Conservation (phyloP, 1,140 invertebrate species). For the Acromyrmex heyeri region DNA sequence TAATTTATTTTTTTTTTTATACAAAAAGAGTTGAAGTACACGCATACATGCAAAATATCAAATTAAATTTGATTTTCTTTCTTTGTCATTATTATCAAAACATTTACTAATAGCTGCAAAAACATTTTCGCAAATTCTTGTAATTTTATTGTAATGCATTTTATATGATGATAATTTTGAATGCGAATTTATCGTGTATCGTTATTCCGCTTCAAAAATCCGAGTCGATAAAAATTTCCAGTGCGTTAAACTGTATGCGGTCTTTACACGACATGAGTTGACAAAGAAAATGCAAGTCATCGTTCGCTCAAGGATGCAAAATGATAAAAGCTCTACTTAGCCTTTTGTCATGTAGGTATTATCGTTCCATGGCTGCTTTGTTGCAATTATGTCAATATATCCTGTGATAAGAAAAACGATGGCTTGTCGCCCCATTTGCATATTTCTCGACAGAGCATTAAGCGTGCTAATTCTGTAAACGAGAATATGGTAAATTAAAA, state of each 20-base stretch:
- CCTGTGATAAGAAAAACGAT: conserved; percentile 26
- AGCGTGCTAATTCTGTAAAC: conserved; percentile 37
- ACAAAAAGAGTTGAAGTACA: neutral
- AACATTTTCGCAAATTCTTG: neutral
- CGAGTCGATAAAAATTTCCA: conserved; percentile 32
- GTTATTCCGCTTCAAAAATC: conserved; percentile 19
- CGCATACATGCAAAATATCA: neutral
- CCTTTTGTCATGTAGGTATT: conserved; percentile 29
- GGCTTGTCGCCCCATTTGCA: neutral
- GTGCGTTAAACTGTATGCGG: conserved; percentile 30
- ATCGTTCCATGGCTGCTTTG: conserved; percentile 33
- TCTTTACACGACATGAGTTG: conserved; percentile 10
- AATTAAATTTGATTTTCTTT: neutral
- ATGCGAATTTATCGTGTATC: conserved; percentile 22
- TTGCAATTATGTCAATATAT: conserved; percentile 19
- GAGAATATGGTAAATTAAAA: conserved; percentile 21
- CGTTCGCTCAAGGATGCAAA: conserved; percentile 42
- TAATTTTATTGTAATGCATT: neutral
- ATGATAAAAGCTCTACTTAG: conserved; percentile 42
- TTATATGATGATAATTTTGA: conserved; percentile 12
- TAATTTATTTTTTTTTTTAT: conserved; percentile 19
- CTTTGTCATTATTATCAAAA: neutral
- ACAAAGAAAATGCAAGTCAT: conserved; percentile 58
- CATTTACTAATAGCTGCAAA: neutral
- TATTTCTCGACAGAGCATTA: conserved; percentile 32